Evolutionary conservation across 2,113 vertebrate genomes (phyloP).

Genomic region (Tachuris rubrigastra): DNA sequence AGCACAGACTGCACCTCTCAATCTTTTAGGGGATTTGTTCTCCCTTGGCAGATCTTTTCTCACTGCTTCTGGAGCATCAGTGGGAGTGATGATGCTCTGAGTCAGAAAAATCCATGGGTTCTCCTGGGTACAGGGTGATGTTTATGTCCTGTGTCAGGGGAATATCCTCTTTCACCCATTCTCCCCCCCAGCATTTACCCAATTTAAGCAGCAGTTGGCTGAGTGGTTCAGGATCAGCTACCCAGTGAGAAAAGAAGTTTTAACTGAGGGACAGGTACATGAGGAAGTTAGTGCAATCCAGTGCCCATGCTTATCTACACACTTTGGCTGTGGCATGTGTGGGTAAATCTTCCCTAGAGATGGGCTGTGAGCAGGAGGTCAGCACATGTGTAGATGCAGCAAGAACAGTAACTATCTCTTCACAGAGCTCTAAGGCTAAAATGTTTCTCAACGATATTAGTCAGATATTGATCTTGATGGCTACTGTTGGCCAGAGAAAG

Average conservation of each 20-base stretch:
- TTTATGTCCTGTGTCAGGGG: background rate
- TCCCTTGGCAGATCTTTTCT: background rate
- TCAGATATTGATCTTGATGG: background rate
- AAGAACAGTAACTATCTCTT: background rate
- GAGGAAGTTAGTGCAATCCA: background rate
- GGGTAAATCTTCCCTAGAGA: background rate
- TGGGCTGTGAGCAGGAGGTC: background rate
- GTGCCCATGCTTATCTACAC: background rate
- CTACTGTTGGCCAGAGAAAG: background rate
- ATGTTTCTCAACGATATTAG: background rate
- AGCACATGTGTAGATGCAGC: background rate
- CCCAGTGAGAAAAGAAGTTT: background rate
- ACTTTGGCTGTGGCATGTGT: background rate
- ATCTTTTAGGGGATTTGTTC: background rate
- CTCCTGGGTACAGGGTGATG: background rate
- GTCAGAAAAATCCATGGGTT: background rate
- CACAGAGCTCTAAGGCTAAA: background rate
- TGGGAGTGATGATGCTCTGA: background rate
- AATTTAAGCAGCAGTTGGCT: background rate
- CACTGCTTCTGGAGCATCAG: fast-evolving
- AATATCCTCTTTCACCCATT: background rate
- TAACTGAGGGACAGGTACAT: background rate
- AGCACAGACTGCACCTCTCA: background rate
- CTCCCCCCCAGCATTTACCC: background rate
- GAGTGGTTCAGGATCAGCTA: background rate